Conservation (phyloP, 2,113 vertebrate species). For the Apodemus speciosus region DNA sequence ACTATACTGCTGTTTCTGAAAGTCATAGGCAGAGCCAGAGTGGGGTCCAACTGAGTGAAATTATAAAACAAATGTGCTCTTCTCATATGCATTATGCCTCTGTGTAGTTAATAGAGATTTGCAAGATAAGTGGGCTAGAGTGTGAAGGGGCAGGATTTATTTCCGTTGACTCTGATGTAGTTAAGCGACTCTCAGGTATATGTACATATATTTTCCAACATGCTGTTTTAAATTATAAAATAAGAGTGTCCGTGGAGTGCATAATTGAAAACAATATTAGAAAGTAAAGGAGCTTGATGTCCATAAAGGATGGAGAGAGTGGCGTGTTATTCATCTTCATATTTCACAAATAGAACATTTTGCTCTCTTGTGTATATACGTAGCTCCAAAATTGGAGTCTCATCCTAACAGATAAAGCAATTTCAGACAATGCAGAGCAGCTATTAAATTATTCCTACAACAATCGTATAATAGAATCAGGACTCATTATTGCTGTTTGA, state of each 20-base stretch:
- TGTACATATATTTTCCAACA: constrained; percentile 58
- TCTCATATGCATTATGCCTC: constrained; percentile 49
- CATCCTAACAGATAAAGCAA: constrained; percentile 10
- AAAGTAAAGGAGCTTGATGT: constrained; percentile 54
- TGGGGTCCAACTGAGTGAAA: constrained; percentile 73
- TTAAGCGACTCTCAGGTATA: constrained; percentile 50
- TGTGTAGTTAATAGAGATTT: constrained; percentile 63
- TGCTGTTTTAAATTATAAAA: constrained; percentile 72
- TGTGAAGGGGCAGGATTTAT: constrained; percentile 60
- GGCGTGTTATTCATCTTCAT: neutral
- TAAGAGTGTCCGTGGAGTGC: constrained; percentile 53
- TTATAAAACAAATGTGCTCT: constrained; percentile 55
- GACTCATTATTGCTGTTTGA: constrained; percentile 18
- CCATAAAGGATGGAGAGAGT: constrained; percentile 61
- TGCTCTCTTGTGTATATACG: constrained; percentile 28
- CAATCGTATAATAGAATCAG: constrained; percentile 47
- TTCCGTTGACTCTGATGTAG: constrained; percentile 59
- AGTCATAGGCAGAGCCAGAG: constrained; percentile 53
- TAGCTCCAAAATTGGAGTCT: constrained; percentile 52
- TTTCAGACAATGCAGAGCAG: constrained; percentile 20
- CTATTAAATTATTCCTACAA: constrained; percentile 52
- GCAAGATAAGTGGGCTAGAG: constrained; percentile 54
- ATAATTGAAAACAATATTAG: constrained; percentile 65
- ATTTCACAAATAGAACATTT: constrained; percentile 66
- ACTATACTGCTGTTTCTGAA: constrained; percentile 54